Conservation (phyloP, 92 coral and sea anemone species). For the Umimayanthus chanpuru region DNA sequence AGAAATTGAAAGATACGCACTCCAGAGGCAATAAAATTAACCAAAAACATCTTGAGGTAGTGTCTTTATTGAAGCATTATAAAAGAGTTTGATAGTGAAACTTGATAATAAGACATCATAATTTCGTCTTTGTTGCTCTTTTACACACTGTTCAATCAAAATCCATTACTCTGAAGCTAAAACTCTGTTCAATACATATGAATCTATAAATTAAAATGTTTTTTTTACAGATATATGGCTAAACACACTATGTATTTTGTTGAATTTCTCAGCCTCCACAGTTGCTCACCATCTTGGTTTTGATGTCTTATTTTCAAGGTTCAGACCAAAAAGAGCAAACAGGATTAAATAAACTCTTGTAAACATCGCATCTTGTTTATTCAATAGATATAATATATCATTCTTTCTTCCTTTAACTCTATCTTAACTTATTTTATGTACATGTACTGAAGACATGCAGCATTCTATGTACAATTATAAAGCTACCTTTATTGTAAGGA, state of each 20-base stretch:
- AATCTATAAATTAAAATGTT: background rate
- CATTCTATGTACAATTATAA: too few species aligned
- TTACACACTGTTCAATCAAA: background rate
- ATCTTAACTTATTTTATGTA: too few species aligned
- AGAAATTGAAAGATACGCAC: background rate
- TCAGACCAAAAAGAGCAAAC: constrained; percentile 13
- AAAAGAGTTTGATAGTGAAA: constrained; percentile 1
- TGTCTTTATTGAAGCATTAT: background rate
- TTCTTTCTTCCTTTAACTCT: too few species aligned
- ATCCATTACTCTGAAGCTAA: constrained; percentile 7
- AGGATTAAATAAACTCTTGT: background rate
- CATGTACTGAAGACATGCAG: too few species aligned
- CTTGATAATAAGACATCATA: background rate
- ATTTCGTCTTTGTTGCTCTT: background rate
- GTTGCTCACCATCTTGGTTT: background rate
- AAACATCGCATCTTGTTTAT: background rate
- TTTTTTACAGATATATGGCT: background rate
- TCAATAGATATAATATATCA: background rate
- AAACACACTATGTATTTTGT: background rate
- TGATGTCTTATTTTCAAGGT: constrained; percentile 13
- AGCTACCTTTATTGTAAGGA: too few species aligned
- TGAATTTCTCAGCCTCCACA: background rate
- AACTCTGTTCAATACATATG: background rate
- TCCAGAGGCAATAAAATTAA: background rate
- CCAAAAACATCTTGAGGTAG: background rate